These are phyloP conservation scores for Ctenodactylus gundi DNA, from an alignment of 2,113 vertebrate genomes.

Conservation along the genomic window DNA sequence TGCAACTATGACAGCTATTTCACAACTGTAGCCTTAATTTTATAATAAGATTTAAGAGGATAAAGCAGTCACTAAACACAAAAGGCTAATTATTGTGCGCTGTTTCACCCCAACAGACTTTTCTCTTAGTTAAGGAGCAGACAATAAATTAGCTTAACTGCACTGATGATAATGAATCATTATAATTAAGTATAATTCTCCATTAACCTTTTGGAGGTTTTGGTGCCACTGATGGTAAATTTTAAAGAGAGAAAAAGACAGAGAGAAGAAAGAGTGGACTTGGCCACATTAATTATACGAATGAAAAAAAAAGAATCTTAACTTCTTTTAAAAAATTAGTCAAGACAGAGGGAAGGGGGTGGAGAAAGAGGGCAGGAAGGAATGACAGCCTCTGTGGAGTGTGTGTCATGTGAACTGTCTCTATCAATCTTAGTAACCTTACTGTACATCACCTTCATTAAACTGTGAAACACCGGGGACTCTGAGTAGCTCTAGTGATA, in stretches of 20 bases:
- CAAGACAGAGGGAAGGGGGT: neutral
- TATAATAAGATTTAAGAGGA: constrained; percentile 79
- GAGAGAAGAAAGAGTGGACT: constrained; percentile 56
- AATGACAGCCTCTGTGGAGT: constrained; percentile 65
- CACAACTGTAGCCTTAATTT: constrained; percentile 74
- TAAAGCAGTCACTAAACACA: constrained; percentile 81
- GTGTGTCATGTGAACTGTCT: constrained; percentile 71
- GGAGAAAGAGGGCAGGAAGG: constrained; percentile 36
- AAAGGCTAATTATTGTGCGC: constrained; percentile 82
- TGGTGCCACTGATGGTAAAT: constrained; percentile 81
- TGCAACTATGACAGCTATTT: constrained; percentile 68
- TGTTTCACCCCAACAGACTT: constrained; percentile 82
- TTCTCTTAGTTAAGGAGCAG: constrained; percentile 80
- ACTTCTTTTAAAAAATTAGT: constrained; percentile 76
- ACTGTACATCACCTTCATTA: constrained; percentile 85
- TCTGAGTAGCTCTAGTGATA: constrained; percentile 71
- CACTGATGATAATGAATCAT: constrained; percentile 85
- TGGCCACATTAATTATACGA: constrained; percentile 81
- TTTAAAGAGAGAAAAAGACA: constrained; percentile 64
- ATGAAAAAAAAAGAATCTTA: constrained; percentile 79
- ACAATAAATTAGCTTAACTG: constrained; percentile 87
- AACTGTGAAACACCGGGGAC: constrained; percentile 81
- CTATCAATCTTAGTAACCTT: constrained; percentile 80
- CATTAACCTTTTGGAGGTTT: constrained; percentile 85
- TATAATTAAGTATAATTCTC: constrained; percentile 88